These are phyloP conservation scores for Ophiodon elongatus DNA, from an alignment of 2,113 vertebrate species.

Conservation along the genomic window DNA sequence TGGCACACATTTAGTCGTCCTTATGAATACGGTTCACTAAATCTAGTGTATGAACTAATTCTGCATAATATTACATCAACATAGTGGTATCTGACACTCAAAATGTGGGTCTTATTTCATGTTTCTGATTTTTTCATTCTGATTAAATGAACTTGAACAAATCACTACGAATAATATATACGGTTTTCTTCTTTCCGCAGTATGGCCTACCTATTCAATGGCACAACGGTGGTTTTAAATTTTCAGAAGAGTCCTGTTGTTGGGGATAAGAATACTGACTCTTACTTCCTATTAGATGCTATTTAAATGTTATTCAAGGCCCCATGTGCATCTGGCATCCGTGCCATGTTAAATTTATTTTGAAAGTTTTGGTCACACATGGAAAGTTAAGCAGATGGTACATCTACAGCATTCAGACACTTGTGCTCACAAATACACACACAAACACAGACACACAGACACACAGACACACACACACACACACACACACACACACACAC, in stretches of 20 bases:
- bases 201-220: neutral
- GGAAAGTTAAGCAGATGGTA: slow-evolving; percentile 92
- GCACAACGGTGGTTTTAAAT: slow-evolving; percentile 55
- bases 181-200: neutral
- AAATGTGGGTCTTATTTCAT: slow-evolving; percentile 23
- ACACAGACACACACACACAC: neutral
- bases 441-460: too few relatives aligned
- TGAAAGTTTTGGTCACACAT: slow-evolving; percentile 93
- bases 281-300: slow-evolving; percentile 64
- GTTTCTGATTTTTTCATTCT: slow-evolving; percentile 7
- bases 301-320: slow-evolving; percentile 83
- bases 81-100: slow-evolving; percentile 16
- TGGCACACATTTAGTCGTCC: slow-evolving; percentile 63
- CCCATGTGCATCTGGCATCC: slow-evolving; percentile 80
- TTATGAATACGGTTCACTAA: slow-evolving; percentile 62
- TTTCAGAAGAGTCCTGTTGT: slow-evolving; percentile 37
- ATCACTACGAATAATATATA: neutral
- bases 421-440: neutral
- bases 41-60: slow-evolving; percentile 38
- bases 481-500: slow-evolving; percentile 9
- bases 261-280: slow-evolving; percentile 36
- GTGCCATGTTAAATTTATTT: slow-evolving; percentile 85
- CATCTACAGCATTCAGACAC: slow-evolving; percentile 69
- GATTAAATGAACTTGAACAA: slow-evolving; percentile 11
- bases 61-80: slow-evolving; percentile 26